These are phyloP conservation scores for Grammomys surdaster DNA, from an alignment of 2,113 vertebrate genomes.

Conservation along the genomic window DNA sequence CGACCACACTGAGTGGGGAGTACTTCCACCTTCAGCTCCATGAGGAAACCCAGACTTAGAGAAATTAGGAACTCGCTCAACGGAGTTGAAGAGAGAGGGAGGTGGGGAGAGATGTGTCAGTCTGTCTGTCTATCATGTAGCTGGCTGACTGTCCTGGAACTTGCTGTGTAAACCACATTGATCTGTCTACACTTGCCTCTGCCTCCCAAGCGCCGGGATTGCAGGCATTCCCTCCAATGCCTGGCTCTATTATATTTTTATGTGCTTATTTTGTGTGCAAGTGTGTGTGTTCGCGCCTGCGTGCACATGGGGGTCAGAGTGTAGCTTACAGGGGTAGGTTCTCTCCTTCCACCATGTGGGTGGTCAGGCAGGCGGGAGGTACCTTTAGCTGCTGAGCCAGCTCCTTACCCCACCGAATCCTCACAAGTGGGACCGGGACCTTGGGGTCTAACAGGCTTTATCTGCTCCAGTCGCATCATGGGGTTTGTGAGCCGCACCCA, in stretches of 20 bases:
- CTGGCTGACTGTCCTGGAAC: background rate
- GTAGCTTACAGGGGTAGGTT: background rate
- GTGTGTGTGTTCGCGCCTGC: background rate
- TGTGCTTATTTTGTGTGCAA: background rate
- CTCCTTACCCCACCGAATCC: background rate
- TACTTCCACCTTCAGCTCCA: background rate
- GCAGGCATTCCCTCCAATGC: background rate
- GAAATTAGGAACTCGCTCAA: background rate
- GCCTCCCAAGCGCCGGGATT: background rate
- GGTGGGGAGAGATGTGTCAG: too few species aligned
- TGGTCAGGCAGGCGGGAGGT: background rate
- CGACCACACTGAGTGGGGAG: background rate
- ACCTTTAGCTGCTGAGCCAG: background rate
- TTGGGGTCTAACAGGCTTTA: background rate
- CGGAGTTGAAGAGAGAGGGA: background rate
- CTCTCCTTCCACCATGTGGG: background rate
- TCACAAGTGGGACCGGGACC: background rate
- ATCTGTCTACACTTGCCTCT: background rate
- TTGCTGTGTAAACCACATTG: background rate
- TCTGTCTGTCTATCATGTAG: background rate
- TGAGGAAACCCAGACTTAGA: constrained; percentile 10
- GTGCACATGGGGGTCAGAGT: background rate
- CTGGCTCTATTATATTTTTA: background rate
- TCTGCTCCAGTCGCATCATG: constrained; percentile 90
- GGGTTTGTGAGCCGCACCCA: constrained; percentile 94